Conservation (phyloP, 2,888 invertebrate genomes). For the Endotricha flammealis region DNA sequence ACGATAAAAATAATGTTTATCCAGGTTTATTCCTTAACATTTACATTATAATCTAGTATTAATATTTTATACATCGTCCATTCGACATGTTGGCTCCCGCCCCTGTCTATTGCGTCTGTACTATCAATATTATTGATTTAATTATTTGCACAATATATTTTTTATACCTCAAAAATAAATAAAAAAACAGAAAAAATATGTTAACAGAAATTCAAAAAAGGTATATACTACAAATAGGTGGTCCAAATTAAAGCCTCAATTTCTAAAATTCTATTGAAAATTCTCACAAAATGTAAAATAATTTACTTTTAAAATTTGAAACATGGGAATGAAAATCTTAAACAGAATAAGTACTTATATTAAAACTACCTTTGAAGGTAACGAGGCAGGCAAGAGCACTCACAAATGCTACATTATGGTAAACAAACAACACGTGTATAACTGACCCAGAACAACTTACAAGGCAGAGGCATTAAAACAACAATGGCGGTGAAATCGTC, state of each 20-base stretch:
- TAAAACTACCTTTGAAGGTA: slow-evolving; percentile 43
- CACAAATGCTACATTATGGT: slow-evolving; percentile 30
- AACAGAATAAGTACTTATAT: slow-evolving; percentile 42
- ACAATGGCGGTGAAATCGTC: slow-evolving; percentile 39
- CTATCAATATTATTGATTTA: slow-evolving; percentile 30
- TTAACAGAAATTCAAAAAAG: slow-evolving; percentile 27
- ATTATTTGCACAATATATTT: slow-evolving; percentile 20
- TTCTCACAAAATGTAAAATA: slow-evolving; percentile 29
- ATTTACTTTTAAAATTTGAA: no score
- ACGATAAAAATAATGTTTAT: slow-evolving; percentile 71
- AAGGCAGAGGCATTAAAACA: slow-evolving; percentile 50
- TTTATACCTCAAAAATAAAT: slow-evolving; percentile 14
- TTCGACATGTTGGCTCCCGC: slow-evolving; percentile 59
- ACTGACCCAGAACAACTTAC: slow-evolving; percentile 29
- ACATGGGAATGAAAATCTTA: slow-evolving; percentile 19
- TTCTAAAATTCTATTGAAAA: slow-evolving; percentile 31
- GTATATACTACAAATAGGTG: slow-evolving; percentile 43
- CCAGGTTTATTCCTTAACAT: slow-evolving; percentile 76
- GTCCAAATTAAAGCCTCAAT: slow-evolving; percentile 54
- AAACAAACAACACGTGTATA: slow-evolving; percentile 25
- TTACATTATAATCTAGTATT: slow-evolving; percentile 70
- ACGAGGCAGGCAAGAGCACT: slow-evolving; percentile 60
- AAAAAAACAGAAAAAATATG: slow-evolving; percentile 28
- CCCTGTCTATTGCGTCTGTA: slow-evolving; percentile 48
- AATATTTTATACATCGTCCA: slow-evolving; percentile 75